These are phyloP conservation scores for Augochlora pura DNA, from an alignment of 1,140 invertebrate genomes.

Conservation along the genomic window DNA sequence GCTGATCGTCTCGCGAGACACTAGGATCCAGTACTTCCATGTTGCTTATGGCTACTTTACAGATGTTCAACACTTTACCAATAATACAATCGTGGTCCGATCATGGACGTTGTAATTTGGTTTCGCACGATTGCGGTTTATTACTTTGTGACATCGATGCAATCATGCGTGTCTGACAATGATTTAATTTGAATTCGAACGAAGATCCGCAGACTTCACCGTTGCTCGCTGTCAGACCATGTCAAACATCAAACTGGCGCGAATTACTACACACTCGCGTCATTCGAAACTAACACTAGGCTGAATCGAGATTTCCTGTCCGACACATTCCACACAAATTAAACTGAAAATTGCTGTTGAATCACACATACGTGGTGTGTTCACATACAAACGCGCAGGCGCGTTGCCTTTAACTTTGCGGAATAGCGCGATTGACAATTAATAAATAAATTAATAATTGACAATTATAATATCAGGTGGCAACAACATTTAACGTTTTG, in stretches of 20 bases:
- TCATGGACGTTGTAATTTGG: slow-evolving; percentile 21
- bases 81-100: slow-evolving; percentile 6
- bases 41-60: slow-evolving; percentile 11
- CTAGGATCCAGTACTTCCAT: slow-evolving; percentile 73
- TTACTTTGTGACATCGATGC: background rate
- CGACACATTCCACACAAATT: too few relatives aligned
- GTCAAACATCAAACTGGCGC: slow-evolving; percentile 5
- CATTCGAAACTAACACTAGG: slow-evolving; percentile 1
- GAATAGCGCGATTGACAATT: background rate
- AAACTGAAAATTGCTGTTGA: too few relatives aligned
- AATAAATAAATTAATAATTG: too few relatives aligned
- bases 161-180: too few relatives aligned
- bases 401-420: background rate
- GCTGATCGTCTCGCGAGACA: slow-evolving; percentile 70
- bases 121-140: background rate
- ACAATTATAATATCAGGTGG: too few relatives aligned
- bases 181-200: background rate
- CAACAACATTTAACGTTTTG: too few relatives aligned
- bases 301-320: background rate
- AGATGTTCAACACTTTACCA: slow-evolving; percentile 36
- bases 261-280: slow-evolving; percentile 28
- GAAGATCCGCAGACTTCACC: background rate
- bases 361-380: background rate
- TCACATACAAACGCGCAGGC: background rate
- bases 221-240: slow-evolving; percentile 29